Conservation (phyloP, 2,888 invertebrate species). For the Patella caerulea region DNA sequence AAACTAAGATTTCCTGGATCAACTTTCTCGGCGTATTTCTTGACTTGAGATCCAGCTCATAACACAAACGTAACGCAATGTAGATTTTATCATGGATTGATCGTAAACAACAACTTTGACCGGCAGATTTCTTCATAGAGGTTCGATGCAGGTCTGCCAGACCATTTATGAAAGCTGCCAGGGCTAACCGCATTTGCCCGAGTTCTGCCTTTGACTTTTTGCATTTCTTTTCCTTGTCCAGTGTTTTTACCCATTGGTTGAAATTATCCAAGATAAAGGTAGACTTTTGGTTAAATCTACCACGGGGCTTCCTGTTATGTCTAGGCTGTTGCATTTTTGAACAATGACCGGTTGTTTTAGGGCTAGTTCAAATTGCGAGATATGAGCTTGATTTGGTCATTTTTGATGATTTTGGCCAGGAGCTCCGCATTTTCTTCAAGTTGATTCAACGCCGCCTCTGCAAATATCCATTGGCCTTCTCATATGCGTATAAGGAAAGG, state of each 20-base stretch:
- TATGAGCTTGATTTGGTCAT: too few species aligned
- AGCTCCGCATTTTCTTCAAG: too few species aligned
- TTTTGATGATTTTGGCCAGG: too few species aligned
- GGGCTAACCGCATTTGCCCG: background rate
- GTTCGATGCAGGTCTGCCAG: background rate
- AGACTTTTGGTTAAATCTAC: too few species aligned
- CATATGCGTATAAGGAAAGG: too few species aligned
- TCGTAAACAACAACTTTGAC: background rate
- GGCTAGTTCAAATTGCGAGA: too few species aligned
- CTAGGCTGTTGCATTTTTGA: too few species aligned
- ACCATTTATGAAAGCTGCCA: background rate
- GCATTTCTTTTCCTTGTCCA: background rate
- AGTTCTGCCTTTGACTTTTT: background rate
- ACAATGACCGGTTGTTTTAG: too few species aligned
- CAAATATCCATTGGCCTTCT: too few species aligned
- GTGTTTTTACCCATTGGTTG: background rate
- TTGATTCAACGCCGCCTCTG: too few species aligned
- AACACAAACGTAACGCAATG: background rate
- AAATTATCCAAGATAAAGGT: background rate
- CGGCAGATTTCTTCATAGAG: background rate
- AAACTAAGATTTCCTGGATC: background rate
- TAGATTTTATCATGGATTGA: background rate
- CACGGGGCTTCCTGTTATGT: too few species aligned
- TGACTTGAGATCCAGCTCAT: background rate
- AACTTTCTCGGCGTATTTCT: background rate